A percentile compares a stretch with the other conserved stretches of the same genome.
Conservation (phyloP, 2,888 invertebrate genomes). For the Minunthozetes semirufus region DNA sequence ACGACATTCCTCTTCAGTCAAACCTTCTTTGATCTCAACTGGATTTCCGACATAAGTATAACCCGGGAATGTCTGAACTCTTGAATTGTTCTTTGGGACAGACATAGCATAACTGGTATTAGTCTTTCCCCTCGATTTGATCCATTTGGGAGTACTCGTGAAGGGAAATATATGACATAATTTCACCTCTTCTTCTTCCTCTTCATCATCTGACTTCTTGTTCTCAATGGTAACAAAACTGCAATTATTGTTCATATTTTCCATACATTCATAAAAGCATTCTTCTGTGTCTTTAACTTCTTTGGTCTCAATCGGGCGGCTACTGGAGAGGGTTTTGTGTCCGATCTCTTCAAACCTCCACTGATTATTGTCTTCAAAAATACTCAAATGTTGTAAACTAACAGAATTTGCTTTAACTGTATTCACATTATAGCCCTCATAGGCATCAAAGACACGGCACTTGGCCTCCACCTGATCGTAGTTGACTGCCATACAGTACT, state of each 20-base stretch:
- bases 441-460: conserved; percentile 26
- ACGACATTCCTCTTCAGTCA: conserved; percentile 6
- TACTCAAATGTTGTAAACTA: conserved; percentile 23
- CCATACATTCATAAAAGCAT: conserved; percentile 32
- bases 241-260: conserved; percentile 1
- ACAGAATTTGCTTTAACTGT: not conserved
- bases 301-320: conserved; percentile 8
- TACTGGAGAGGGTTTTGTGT: not conserved
- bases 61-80: conserved; percentile 5
- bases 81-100: conserved; percentile 8
- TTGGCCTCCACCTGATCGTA: not conserved
- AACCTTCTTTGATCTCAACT: not conserved
- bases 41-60: conserved; percentile 24
- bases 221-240: conserved; percentile 27
- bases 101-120: conserved; percentile 11
- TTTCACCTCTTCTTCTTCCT: not conserved
- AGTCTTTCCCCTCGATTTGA: not conserved
- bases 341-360: conserved; percentile 31
- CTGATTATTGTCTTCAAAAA: conserved; percentile 12
- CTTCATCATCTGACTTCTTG: conserved; percentile 5
- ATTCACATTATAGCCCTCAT: conserved; percentile 17
- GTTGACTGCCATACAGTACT: conserved; percentile 25
- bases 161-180: conserved; percentile 13
- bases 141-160: conserved; percentile 5
- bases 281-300: conserved; percentile 21